These are phyloP conservation scores for Illadopsis cleaveri DNA, from an alignment of 2,113 vertebrate genomes.

Conservation along the genomic window DNA sequence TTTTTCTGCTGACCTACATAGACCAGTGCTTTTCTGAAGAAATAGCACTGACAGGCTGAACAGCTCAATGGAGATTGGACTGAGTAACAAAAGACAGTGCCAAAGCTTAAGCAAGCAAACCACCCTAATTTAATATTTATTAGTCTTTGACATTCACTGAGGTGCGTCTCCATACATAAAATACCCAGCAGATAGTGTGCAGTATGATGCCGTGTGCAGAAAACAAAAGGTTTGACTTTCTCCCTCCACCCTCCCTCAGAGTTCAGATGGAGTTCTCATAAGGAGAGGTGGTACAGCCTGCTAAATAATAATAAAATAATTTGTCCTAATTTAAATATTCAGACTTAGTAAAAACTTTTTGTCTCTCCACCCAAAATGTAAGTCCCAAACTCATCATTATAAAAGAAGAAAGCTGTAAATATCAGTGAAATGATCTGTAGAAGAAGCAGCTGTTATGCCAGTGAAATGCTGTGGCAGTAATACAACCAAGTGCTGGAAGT, in stretches of 20 bases:
- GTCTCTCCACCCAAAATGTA: not conserved
- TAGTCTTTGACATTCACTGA: slow-evolving; percentile 1
- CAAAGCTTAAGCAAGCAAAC: slow-evolving; percentile 14
- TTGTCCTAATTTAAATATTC: not conserved
- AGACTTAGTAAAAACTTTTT: not conserved
- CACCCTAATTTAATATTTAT: slow-evolving; percentile 25
- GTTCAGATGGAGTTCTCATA: not conserved
- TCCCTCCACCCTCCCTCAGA: not conserved
- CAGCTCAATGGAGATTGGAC: not conserved
- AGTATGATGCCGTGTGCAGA: not conserved
- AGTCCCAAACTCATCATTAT: not conserved
- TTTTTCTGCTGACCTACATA: not conserved
- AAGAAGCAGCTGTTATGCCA: not conserved
- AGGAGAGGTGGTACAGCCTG: not conserved
- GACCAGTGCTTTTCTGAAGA: not conserved
- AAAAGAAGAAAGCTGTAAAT: not conserved
- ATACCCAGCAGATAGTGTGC: not conserved
- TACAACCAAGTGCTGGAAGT: not conserved
- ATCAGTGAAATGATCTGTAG: not conserved
- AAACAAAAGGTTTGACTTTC: not conserved
- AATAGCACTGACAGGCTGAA: not conserved
- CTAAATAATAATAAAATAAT: not conserved
- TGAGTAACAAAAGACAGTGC: not conserved
- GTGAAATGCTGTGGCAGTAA: not conserved
- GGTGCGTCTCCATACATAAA: not conserved